These are phyloP conservation scores for Chloropsis cyanopogon DNA, from an alignment of 2,113 vertebrate species.

Conservation along the genomic window DNA sequence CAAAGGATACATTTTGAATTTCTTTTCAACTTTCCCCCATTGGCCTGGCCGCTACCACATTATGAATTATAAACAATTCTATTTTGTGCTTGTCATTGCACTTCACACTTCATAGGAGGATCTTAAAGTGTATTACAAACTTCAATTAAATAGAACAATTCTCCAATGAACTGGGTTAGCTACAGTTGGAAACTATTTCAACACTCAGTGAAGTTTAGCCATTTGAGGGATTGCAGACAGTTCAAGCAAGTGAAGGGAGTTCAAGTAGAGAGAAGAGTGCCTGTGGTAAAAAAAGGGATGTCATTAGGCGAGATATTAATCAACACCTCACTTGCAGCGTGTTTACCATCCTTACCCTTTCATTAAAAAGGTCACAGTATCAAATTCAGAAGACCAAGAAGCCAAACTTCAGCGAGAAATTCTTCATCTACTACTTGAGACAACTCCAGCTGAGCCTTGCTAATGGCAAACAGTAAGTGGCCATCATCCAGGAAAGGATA, in stretches of 20 bases:
- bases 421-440: neutral
- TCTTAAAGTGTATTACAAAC: slow-evolving; percentile 38
- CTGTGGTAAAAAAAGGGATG: neutral
- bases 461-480: slow-evolving; percentile 8
- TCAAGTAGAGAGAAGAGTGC: neutral
- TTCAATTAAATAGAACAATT: slow-evolving; percentile 48
- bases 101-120: neutral
- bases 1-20: slow-evolving; percentile 54
- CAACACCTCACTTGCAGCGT: neutral
- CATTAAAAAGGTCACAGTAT: neutral
- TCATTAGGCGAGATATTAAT: neutral
- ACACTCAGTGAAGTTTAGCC: neutral
- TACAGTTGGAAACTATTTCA: neutral
- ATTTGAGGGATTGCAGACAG: neutral
- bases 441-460: neutral
- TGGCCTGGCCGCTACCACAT: slow-evolving; percentile 40
- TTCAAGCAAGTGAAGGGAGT: neutral
- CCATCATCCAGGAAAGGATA: neutral
- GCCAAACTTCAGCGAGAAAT: neutral
- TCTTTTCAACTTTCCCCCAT: slow-evolving; percentile 64
- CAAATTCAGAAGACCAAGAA: neutral
- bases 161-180: slow-evolving; percentile 2
- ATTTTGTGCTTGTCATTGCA: slow-evolving; percentile 10
- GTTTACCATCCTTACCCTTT: neutral
- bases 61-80: slow-evolving; percentile 64